Percentiles rank a stretch among this genome's conserved stretches.
phyloP scores from a whole-genome alignment of 2,797 vertebrate species.

The Characodon lateralis region DNA sequence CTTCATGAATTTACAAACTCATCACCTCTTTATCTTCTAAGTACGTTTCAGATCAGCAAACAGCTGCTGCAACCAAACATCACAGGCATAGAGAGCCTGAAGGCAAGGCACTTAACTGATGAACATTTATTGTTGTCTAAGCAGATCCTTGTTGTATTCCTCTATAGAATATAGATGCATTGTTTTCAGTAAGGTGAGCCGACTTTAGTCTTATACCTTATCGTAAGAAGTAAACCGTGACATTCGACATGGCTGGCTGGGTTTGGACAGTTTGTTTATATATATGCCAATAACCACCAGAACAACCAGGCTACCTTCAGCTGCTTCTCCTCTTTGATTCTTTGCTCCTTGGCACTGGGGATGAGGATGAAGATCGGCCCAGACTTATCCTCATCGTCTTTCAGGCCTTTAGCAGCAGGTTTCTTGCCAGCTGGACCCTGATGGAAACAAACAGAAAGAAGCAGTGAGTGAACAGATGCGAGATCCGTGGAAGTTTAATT shows the following conservation, averaged over 20 bases:
- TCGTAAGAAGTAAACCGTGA: too few species aligned
- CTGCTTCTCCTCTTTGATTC: constrained; percentile 94
- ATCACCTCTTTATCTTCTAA: too few species aligned
- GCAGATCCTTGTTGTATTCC: too few species aligned
- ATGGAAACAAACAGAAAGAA: neutral
- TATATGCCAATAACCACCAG: neutral
- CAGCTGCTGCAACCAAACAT: too few species aligned
- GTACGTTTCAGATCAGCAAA: too few species aligned
- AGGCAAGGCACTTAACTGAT: neutral
- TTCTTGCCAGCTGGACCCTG: constrained; percentile 90
- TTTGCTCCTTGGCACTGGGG: constrained; percentile 94
- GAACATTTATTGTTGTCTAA: too few species aligned
- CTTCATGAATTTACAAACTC: too few species aligned
- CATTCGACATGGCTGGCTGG: neutral
- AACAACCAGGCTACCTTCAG: constrained; percentile 84
- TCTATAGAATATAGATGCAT: too few species aligned
- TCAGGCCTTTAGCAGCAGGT: constrained; percentile 84
- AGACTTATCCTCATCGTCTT: constrained; percentile 93
- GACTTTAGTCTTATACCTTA: neutral
- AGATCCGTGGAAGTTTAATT: neutral
- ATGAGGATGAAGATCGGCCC: constrained; percentile 93
- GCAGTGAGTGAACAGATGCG: neutral
- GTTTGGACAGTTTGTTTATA: neutral
- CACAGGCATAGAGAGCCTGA: neutral
- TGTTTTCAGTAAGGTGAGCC: neutral